phyloP scores from a whole-genome alignment of 2,113 vertebrate species.

The Salvator merianae region DNA sequence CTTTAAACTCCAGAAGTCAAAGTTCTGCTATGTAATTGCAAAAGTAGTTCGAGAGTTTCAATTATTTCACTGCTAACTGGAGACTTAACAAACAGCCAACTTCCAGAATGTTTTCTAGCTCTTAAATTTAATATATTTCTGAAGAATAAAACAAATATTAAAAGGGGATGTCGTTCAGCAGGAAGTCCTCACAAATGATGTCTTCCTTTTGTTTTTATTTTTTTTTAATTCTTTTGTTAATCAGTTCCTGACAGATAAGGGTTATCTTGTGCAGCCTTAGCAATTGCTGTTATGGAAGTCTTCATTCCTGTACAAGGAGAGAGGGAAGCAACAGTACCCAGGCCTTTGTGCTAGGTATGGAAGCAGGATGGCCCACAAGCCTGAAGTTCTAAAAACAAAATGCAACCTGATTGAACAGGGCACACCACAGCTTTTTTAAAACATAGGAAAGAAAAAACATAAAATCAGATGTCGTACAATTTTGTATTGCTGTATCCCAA shows the following conservation, averaged over 20 bases:
- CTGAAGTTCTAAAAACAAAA: neutral
- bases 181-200: neutral
- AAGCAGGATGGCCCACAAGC: neutral
- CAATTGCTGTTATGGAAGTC: neutral
- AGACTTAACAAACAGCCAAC: neutral
- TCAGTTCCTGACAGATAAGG: neutral
- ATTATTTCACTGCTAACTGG: neutral
- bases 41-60: neutral
- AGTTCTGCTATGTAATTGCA: neutral
- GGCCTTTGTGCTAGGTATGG: neutral
- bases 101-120: neutral
- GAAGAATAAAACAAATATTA: neutral
- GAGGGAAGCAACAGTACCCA: neutral
- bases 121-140: no score
- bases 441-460: neutral
- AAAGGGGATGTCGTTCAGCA: neutral
- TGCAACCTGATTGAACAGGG: neutral
- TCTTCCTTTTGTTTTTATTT: neutral
- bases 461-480: neutral
- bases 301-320: neutral
- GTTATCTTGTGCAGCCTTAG: neutral
- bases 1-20: neutral
- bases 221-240: neutral
- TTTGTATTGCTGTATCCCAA: neutral
- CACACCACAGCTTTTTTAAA: neutral